Conservation (phyloP, 2,113 vertebrate species). For the Dinomys branickii region DNA sequence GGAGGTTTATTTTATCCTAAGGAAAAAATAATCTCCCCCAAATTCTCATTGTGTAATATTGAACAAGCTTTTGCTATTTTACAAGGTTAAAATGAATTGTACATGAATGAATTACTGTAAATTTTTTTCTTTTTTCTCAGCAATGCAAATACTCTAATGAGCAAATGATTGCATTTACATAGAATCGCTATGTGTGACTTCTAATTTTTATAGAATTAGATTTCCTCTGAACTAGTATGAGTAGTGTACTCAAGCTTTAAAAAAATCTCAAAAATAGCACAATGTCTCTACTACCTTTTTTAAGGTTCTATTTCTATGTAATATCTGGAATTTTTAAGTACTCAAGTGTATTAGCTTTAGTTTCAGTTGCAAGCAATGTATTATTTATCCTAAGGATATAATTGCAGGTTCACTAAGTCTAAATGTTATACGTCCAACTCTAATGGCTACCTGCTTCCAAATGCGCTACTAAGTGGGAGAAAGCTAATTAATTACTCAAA, state of each 20-base stretch:
- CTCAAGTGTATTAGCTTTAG: background rate
- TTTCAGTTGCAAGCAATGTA: background rate
- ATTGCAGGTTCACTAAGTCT: background rate
- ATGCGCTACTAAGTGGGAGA: background rate
- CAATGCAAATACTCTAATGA: background rate
- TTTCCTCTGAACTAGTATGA: background rate
- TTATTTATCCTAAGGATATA: background rate
- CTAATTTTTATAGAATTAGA: background rate
- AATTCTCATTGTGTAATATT: background rate
- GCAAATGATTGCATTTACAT: background rate
- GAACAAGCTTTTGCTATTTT: background rate
- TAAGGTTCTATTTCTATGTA: background rate
- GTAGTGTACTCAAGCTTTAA: background rate
- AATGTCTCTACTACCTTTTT: background rate
- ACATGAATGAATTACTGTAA: background rate
- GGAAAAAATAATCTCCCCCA: background rate
- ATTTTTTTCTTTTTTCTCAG: background rate
- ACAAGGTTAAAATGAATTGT: background rate
- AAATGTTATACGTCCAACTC: background rate
- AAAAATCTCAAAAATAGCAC: background rate
- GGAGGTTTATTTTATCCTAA: background rate
- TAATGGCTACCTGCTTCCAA: background rate
- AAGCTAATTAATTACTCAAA: background rate
- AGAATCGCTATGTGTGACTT: background rate
- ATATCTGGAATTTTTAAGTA: background rate